These are phyloP conservation scores for Anoplophora glabripennis DNA, from an alignment of 1,140 invertebrate species.

Conservation along the genomic window DNA sequence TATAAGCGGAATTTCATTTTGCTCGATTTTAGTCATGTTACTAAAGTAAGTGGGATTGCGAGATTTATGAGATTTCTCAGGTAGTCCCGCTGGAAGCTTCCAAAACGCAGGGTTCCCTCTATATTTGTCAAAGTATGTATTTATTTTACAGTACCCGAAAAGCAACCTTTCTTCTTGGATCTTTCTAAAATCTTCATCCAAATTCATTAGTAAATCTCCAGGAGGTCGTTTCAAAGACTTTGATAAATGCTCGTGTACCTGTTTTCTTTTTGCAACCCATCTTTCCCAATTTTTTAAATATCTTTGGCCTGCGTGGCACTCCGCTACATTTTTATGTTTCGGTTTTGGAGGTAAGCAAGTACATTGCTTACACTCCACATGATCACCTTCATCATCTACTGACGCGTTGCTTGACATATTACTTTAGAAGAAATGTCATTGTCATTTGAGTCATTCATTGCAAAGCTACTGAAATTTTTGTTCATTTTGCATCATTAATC, in stretches of 20 bases:
- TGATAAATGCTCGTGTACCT: background rate
- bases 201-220: background rate
- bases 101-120: conserved; percentile 1
- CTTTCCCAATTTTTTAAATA: background rate
- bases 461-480: background rate
- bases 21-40: background rate
- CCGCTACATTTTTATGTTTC: too few relatives aligned
- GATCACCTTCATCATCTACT: too few relatives aligned
- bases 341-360: too few relatives aligned
- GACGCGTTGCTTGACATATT: too few relatives aligned
- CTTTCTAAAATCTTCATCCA: background rate
- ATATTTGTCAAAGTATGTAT: background rate
- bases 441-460: too few relatives aligned
- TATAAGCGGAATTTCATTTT: background rate
- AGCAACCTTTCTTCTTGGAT: background rate
- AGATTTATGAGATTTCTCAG: background rate
- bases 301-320: too few relatives aligned
- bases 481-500: conserved; percentile 1
- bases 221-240: background rate
- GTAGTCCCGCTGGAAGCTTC: background rate
- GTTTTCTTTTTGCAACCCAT: background rate
- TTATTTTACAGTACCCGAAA: background rate
- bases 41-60: background rate
- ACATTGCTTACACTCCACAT: too few relatives aligned
- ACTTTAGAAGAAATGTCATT: too few relatives aligned